A percentile compares a stretch with the other conserved stretches of the same genome.
These are phyloP conservation scores for Hipposideros armiger DNA, from an alignment of 2,113 vertebrate genomes.

Conservation along the genomic window DNA sequence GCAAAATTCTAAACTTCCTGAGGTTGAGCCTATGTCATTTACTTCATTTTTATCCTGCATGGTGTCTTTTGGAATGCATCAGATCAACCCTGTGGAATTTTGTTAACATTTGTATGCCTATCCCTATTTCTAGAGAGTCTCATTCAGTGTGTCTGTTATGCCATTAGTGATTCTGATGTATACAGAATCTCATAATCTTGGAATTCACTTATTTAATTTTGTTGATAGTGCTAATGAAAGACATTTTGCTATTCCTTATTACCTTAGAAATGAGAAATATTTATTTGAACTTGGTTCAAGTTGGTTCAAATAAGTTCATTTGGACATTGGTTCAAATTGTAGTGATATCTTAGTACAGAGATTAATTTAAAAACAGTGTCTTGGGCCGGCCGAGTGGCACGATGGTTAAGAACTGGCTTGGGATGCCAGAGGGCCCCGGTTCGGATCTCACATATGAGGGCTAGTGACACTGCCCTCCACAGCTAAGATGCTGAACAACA, in stretches of 20 bases:
- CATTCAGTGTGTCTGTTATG: background rate
- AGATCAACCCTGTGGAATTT: background rate
- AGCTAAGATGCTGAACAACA: no score
- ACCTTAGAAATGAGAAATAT: background rate
- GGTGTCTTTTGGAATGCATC: background rate
- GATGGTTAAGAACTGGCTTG: no score
- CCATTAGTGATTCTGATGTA: background rate
- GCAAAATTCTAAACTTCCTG: constrained; percentile 12
- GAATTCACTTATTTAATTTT: background rate
- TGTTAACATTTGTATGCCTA: background rate
- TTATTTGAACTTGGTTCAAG: background rate
- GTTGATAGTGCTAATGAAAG: background rate
- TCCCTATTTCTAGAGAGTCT: background rate
- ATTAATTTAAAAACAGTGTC: background rate
- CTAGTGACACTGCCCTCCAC: no score
- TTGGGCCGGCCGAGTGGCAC: background rate
- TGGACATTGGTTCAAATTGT: background rate
- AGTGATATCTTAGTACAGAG: background rate
- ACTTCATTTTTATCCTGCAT: background rate
- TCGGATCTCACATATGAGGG: no score
- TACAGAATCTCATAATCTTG: background rate
- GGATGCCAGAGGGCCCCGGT: no score
- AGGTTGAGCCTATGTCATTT: background rate
- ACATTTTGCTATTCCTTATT: background rate
- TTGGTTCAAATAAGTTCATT: background rate